Evolutionary conservation across 2,888 invertebrate species (phyloP), one percentile per base, ranked within the genome.

Genomic region (Ethmia dodecea): DNA sequence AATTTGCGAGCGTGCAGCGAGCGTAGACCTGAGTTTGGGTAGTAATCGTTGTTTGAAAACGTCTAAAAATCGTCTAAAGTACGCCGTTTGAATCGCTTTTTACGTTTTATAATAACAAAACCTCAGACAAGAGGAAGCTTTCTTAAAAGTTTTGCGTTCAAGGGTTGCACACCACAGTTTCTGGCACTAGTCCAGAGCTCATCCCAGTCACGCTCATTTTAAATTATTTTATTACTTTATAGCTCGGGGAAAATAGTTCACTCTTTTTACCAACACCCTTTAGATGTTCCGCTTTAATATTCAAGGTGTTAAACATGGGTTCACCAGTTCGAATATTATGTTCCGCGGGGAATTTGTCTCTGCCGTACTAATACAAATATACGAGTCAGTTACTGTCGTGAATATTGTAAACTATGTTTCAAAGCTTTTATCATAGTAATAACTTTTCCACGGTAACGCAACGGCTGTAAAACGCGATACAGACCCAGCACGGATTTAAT

Each of bases 171-270:
- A 60, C 66, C 49, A 59, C 52, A 49, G 57, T 56, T 55, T 45
- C 58, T 76, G 76, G 76, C 75, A 47, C 39, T 37, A 39, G 34
- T 65, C 75, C 76, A 76, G 52, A 38, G 30, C 51, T 55, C 55
- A 26, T 26, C 41, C 50, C 45, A 59, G 64, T 62, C 61, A 57
- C 57, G 60, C 49, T 55, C 60, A 51, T 63, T 65, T 59, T 60
- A 66, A 73, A 75, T 74, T 72, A 75, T 71, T 71, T 67, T 72
- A 74, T 69, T 57, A 63, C 69, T 68, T 61, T 55, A 62, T 67
- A 58, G 58, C 60, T 55, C 53, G n/a, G 26, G 6, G 11, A 26
- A 10, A n/a, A n/a, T n/a, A n/a, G n/a, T n/a, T n/a, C n/a, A n/a
- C n/a, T n/a, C n/a, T n/a, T n/a, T n/a, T n/a, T n/a, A n/a, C n/a